Evolutionary conservation across 2,797 vertebrate species (phyloP), one percentile per base, ranked within the genome.

Genomic region (Tachyglossus aculeatus): DNA sequence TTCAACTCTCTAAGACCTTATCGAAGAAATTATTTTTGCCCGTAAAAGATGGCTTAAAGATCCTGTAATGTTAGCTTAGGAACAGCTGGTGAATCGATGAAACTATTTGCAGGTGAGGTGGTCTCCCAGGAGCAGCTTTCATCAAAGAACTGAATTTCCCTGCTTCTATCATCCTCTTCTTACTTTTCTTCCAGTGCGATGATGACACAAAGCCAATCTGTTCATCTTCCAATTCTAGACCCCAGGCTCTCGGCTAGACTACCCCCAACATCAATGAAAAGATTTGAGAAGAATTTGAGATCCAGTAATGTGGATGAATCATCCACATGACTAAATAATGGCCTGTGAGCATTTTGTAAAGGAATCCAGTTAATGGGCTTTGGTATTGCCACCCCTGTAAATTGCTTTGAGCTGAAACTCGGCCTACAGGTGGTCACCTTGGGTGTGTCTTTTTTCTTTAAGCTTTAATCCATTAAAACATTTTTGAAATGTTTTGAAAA

Each of bases 51-150:
- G 84, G 87, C 78, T 84, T 80, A 71, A 11, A 71, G 54, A 74
- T 67, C 54, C 74, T 66, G 83, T 81, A 85, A 80, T 24, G 3
- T 68, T 63, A 81, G 27, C 47, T 75, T 75, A 78, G 41, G 65
- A 80, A 81, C 81, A 91, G 83, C 80, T 90, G 71, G 69, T 68
- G 69, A 67, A 71, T 31, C 29, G 67, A 86, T 78, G 80, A 82
- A 74, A 80, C 77, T 56, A 85, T 70, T 85, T 63, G 81, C 73
- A 90, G 79, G 82, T 85, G 75, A 87, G 41, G 63, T 55, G 55
- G 39, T 1, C 64, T 65, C n/a, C 12, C 68, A 76, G 77, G 70
- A 58, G 29, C 41, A 69, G 21, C 48, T 41, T 11, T 27, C 0
- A 2, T 72, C 0, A 0, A 61, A 48, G 70, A 80, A 19, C 48